Evolutionary conservation across 2,797 vertebrate genomes (phyloP).

Genomic region (Cyclura pinguis): DNA sequence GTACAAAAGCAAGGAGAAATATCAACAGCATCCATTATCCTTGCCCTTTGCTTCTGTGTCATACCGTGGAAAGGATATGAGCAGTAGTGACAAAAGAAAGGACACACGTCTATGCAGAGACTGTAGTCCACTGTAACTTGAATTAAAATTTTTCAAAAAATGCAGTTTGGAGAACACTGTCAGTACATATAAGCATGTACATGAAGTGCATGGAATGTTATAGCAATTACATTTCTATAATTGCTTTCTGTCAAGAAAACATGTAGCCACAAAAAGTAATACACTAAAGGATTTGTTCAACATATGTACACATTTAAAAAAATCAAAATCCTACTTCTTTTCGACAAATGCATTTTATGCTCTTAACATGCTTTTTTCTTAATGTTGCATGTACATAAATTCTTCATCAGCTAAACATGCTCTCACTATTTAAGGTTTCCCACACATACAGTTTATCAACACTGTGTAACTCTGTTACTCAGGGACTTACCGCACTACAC

Average conservation of each 20-base stretch:
- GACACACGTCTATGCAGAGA: no score
- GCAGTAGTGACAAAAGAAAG: no score
- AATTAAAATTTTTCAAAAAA: neutral
- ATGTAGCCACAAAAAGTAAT: slow-evolving; percentile 1
- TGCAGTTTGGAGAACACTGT: neutral
- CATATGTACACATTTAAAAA: neutral
- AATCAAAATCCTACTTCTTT: neutral
- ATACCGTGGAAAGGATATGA: no score
- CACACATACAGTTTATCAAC: neutral
- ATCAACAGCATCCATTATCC: no score
- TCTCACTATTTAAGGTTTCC: slow-evolving; percentile 33
- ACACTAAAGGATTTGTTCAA: neutral
- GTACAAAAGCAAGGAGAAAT: no score
- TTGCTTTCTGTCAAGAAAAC: slow-evolving; percentile 12
- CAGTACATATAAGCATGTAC: neutral
- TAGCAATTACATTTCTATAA: neutral
- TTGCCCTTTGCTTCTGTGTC: no score
- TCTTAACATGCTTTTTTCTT: neutral
- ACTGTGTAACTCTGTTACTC: slow-evolving; percentile 15
- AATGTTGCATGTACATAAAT: slow-evolving; percentile 14
- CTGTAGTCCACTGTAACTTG: no score
- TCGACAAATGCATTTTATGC: neutral
- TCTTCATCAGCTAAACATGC: neutral
- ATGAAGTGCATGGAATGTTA: slow-evolving; percentile 9
- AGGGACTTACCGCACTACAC: no score